A percentile compares a stretch with the other conserved stretches of the same genome.
phyloP scores from a whole-genome alignment of 2,888 invertebrate genomes.

The Lasioglossum leucozonium region DNA sequence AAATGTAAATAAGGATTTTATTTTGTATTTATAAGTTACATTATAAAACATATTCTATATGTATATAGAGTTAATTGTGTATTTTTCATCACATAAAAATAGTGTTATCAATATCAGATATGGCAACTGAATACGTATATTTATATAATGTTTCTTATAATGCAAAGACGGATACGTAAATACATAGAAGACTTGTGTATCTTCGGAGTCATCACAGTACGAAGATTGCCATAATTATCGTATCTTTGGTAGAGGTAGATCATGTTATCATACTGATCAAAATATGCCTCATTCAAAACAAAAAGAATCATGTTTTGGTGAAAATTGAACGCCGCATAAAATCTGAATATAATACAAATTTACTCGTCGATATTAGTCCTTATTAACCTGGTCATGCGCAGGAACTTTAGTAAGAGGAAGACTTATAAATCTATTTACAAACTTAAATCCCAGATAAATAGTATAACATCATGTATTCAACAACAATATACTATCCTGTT shows the following conservation, averaged over 20 bases:
- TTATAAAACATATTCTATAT: conserved; percentile 27
- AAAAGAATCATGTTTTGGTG: neutral
- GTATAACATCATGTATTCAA: neutral
- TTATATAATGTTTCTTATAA: conserved; percentile 34
- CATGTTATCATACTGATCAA: neutral
- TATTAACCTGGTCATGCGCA: conserved; percentile 23
- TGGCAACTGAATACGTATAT: conserved; percentile 23
- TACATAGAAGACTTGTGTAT: conserved; percentile 9
- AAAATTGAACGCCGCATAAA: neutral
- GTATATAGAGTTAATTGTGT: neutral
- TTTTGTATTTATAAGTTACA: conserved; percentile 16
- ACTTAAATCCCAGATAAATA: conserved; percentile 13
- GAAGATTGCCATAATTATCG: conserved; percentile 10
- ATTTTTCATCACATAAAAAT: conserved; percentile 36
- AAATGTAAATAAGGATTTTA: conserved; percentile 7
- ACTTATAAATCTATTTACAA: conserved; percentile 25
- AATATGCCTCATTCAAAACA: neutral
- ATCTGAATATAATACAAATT: neutral
- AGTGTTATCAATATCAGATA: conserved; percentile 7
- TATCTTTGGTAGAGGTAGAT: conserved; percentile 32
- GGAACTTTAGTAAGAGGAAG: conserved; percentile 49
- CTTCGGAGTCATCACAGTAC: conserved; percentile 8
- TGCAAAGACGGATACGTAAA: neutral
- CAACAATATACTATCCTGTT: neutral
- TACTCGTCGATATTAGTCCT: neutral